Evolutionary conservation across 2,113 vertebrate species (phyloP).

Genomic region (Chauna torquata): DNA sequence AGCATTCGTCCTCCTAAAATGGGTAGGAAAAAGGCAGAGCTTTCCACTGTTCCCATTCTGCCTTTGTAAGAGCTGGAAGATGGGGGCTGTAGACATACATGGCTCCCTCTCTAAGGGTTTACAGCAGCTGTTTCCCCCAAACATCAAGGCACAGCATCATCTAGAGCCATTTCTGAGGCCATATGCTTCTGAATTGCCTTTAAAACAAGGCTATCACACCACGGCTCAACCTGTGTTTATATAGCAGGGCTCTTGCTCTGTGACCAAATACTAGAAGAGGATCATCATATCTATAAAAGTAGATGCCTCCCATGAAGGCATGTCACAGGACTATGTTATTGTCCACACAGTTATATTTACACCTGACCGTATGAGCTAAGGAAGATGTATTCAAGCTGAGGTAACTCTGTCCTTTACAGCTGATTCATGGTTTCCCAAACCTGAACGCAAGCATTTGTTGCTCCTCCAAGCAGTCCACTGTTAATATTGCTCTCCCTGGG

Average conservation of each 20-base stretch:
- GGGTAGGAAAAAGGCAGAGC: slow-evolving; percentile 48
- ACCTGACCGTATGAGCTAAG: slow-evolving; percentile 34
- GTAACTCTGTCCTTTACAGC: slow-evolving; percentile 28
- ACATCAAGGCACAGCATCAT: neutral
- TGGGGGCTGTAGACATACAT: neutral
- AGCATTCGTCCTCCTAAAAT: slow-evolving; percentile 45
- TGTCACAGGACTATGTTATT: slow-evolving; percentile 16
- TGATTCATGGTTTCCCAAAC: slow-evolving; percentile 63
- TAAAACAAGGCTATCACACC: neutral
- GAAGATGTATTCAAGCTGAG: slow-evolving; percentile 6
- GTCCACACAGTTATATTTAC: slow-evolving; percentile 30
- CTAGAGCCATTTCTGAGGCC: neutral
- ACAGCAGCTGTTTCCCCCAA: neutral
- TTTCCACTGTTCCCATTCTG: neutral
- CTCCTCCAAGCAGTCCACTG: slow-evolving; percentile 22
- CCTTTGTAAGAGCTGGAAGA: neutral
- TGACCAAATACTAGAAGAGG: neutral
- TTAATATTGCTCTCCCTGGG: slow-evolving; percentile 16
- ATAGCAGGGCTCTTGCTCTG: neutral
- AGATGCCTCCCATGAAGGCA: slow-evolving; percentile 2
- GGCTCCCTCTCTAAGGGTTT: neutral
- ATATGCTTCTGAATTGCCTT: neutral
- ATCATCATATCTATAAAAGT: slow-evolving; percentile 43
- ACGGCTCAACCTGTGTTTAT: neutral
- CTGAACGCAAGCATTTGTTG: neutral